A percentile compares a stretch with the other conserved stretches of the same genome.
These are phyloP conservation scores for Lamellibrachia columna DNA, from an alignment of 2,888 invertebrate species.

Conservation along the genomic window DNA sequence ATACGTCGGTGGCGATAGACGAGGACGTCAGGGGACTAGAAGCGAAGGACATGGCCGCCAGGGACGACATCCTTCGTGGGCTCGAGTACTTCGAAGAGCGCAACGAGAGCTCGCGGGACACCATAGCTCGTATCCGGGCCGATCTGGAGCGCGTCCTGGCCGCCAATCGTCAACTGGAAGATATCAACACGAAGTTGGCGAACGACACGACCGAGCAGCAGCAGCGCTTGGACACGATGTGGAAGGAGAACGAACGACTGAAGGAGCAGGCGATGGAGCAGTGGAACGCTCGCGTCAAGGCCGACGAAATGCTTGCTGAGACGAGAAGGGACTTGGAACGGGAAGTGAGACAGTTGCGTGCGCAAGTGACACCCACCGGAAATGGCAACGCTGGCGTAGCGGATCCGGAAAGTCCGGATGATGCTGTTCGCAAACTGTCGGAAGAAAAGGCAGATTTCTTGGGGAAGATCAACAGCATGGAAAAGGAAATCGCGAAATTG, in stretches of 20 bases:
- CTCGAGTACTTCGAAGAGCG: slow-evolving; percentile 30
- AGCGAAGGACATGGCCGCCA: slow-evolving; percentile 18
- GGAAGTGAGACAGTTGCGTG: slow-evolving; percentile 20
- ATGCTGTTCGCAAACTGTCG: neutral
- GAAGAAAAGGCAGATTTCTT: slow-evolving; percentile 23
- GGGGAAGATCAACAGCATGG: slow-evolving; percentile 16
- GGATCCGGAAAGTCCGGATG: neutral
- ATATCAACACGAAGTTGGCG: slow-evolving; percentile 11
- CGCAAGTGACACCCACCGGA: neutral
- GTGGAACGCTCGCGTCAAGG: slow-evolving; percentile 30
- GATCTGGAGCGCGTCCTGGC: slow-evolving; percentile 18
- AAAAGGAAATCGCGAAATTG: slow-evolving; percentile 21
- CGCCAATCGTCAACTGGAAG: slow-evolving; percentile 19
- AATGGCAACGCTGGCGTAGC: neutral
- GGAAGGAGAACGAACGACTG: slow-evolving; percentile 31
- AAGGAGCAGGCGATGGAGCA: slow-evolving; percentile 27
- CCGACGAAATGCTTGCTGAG: slow-evolving; percentile 29
- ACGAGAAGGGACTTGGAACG: slow-evolving; percentile 13
- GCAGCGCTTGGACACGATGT: slow-evolving; percentile 16
- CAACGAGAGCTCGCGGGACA: neutral
- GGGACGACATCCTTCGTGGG: slow-evolving; percentile 26
- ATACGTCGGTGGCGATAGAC: neutral
- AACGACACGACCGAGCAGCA: slow-evolving; percentile 24
- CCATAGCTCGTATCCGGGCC: neutral
- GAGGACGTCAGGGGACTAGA: neutral